Evolutionary conservation across 2,113 vertebrate species (phyloP).

Genomic region (Pelusios castaneus): DNA sequence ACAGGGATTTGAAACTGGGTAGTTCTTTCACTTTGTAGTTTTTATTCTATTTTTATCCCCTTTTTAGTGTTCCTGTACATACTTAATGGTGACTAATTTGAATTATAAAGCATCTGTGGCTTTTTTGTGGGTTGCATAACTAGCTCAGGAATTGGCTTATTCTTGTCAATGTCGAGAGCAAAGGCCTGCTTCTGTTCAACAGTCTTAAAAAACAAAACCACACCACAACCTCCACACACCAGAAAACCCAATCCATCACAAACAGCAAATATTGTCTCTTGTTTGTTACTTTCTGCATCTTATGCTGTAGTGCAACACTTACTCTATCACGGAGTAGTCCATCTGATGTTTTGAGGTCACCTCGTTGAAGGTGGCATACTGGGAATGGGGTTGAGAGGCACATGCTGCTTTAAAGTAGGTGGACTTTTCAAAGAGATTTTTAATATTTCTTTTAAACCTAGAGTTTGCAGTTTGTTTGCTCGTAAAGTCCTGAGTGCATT

Average conservation of each 20-base stretch:
- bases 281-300: not conserved
- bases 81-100: not conserved
- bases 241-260: not conserved
- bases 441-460: not conserved
- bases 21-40: not conserved
- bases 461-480: not conserved
- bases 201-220: not conserved
- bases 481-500: not conserved
- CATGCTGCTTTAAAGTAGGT: not conserved
- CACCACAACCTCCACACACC: not conserved
- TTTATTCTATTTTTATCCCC: not conserved
- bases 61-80: not conserved
- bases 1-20: no score
- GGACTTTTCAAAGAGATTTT: not conserved
- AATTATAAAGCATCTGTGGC: no score
- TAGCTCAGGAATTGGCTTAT: not conserved
- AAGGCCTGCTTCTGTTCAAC: not conserved
- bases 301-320: not conserved
- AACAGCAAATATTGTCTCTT: not conserved
- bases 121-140: no score
- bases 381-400: not conserved
- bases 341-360: not conserved
- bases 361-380: not conserved
- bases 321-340: not conserved
- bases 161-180: not conserved